Percentiles rank a stretch among this genome's conserved stretches.
Evolutionary conservation across 2,113 vertebrate genomes (phyloP).

Genomic region (human): DNA sequence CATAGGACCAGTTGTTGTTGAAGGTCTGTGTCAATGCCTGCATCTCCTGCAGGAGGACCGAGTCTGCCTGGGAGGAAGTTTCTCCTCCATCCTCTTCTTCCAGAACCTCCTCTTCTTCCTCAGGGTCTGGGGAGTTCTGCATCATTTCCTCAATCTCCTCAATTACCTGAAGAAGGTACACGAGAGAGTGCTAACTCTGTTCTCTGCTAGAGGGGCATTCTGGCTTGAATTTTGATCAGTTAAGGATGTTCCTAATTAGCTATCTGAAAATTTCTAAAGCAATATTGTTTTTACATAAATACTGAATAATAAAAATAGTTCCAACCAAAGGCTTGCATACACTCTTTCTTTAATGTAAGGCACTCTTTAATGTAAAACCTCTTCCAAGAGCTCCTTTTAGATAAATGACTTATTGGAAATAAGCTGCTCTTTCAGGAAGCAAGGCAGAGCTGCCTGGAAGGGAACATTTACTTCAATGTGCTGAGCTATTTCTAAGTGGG

Average conservation of each 20-base stretch:
- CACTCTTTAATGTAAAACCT: slow-evolving; percentile 35
- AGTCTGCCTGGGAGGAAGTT: slow-evolving; percentile 87
- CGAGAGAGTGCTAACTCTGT: neutral
- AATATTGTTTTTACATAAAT: slow-evolving; percentile 20
- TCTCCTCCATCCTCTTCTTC: slow-evolving; percentile 89
- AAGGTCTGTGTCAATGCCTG: slow-evolving; percentile 89
- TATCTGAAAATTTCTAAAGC: slow-evolving; percentile 10
- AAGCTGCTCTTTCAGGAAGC: slow-evolving; percentile 53
- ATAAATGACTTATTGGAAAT: slow-evolving; percentile 63
- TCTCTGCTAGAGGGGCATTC: neutral
- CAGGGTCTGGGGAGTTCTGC: slow-evolving; percentile 95
- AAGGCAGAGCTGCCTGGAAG: slow-evolving; percentile 45
- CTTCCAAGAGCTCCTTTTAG: slow-evolving; percentile 70
- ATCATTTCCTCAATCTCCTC: slow-evolving; percentile 98
- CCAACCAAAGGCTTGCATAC: neutral
- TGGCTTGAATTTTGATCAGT: neutral
- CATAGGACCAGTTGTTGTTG: slow-evolving; percentile 93
- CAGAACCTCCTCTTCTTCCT: slow-evolving; percentile 89
- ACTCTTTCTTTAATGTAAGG: neutral
- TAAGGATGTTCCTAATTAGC: neutral
- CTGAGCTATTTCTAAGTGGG: slow-evolving; percentile 51
- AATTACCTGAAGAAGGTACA: slow-evolving; percentile 87
- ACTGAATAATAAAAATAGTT: slow-evolving; percentile 57
- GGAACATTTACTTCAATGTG: slow-evolving; percentile 55
- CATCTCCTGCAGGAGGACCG: slow-evolving; percentile 92